Evolutionary conservation across 2,888 invertebrate species (phyloP).

Genomic region (Blomia tropicalis): DNA sequence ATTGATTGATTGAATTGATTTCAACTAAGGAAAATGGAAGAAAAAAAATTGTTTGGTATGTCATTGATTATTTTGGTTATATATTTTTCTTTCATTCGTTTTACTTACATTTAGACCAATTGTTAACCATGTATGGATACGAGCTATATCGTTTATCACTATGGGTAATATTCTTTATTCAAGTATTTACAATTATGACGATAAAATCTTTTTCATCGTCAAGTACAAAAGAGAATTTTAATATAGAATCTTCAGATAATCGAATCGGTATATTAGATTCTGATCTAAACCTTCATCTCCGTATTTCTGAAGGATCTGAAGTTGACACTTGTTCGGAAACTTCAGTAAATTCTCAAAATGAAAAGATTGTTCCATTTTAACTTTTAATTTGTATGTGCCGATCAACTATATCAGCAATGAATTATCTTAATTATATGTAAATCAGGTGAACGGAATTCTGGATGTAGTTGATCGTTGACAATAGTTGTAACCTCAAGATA

Average conservation of each 20-base stretch:
- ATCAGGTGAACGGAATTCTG: constrained; percentile 47
- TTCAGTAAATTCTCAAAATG: not conserved
- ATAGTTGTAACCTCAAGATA: constrained; percentile 40
- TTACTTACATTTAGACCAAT: not conserved
- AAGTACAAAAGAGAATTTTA: not conserved
- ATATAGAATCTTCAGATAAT: not conserved
- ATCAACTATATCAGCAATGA: too few relatives aligned
- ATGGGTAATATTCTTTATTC: not conserved
- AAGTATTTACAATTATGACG: not conserved
- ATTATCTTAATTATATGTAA: constrained; percentile 41
- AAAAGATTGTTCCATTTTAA: not conserved
- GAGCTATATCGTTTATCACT: not conserved
- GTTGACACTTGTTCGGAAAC: not conserved
- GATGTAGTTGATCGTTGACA: constrained; percentile 46
- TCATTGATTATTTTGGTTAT: not conserved
- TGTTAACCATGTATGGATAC: not conserved
- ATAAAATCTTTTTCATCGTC: not conserved
- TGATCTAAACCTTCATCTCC: not conserved
- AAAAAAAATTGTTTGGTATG: not conserved
- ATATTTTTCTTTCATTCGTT: not conserved
- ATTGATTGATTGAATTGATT: too few relatives aligned
- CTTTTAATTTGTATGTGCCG: too few relatives aligned
- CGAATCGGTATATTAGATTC: not conserved
- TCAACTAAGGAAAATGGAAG: too few relatives aligned
- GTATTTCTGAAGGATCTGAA: not conserved